phyloP scores from a whole-genome alignment of 2,113 vertebrate species.

The Heterocephalus glaber region DNA sequence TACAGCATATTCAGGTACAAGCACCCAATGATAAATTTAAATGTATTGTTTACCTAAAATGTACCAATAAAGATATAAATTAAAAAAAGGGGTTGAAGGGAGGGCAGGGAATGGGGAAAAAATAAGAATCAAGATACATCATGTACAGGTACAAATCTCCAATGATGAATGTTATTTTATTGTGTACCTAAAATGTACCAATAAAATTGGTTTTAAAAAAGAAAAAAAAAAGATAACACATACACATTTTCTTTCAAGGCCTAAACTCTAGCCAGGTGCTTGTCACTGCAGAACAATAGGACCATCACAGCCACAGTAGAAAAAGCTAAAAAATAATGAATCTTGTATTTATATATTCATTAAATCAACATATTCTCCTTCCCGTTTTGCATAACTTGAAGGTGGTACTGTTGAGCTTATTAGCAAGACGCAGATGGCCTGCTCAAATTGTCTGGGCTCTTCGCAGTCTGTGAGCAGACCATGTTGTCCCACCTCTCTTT shows the following conservation, averaged over 20 bases:
- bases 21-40: no score
- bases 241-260: constrained; percentile 13
- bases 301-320: neutral
- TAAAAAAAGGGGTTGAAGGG: no score
- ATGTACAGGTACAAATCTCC: no score
- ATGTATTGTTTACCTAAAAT: no score
- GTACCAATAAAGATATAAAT: no score
- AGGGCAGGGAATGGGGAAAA: no score
- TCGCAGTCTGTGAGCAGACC: neutral
- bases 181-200: no score
- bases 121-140: no score
- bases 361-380: neutral
- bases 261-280: neutral
- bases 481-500: neutral
- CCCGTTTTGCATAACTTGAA: neutral
- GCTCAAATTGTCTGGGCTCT: neutral
- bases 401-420: constrained; percentile 3
- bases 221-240: neutral
- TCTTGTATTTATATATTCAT: neutral
- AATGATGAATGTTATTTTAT: no score
- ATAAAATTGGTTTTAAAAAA: no score
- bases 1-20: no score
- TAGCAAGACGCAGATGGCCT: constrained; percentile 5
- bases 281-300: neutral
- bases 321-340: neutral